phyloP scores from a whole-genome alignment of 2,113 vertebrate species.

The Castor canadensis region DNA sequence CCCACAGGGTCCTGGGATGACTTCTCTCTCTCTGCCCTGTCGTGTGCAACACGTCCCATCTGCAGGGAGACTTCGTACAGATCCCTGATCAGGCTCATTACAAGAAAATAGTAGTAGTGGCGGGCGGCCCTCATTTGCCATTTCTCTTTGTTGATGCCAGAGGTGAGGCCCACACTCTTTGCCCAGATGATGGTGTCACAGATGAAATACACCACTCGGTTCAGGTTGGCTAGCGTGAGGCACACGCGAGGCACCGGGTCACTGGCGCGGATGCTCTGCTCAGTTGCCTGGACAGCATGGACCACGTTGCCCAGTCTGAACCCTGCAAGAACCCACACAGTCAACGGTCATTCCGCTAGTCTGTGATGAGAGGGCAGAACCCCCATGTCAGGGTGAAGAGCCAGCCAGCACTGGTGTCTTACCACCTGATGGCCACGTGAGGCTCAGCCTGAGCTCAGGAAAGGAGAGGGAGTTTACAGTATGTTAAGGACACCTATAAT shows the following conservation, averaged over 20 bases:
- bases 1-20: not conserved
- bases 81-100: slow-evolving; percentile 89
- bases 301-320: slow-evolving; percentile 93
- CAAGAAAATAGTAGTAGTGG: slow-evolving; percentile 90
- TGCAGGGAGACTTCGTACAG: slow-evolving; percentile 87
- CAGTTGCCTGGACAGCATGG: slow-evolving; percentile 90
- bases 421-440: not conserved
- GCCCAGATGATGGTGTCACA: slow-evolving; percentile 94
- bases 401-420: not conserved
- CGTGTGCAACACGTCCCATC: slow-evolving; percentile 80
- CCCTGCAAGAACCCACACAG: slow-evolving; percentile 87
- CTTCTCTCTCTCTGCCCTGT: slow-evolving; percentile 73
- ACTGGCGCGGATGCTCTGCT: slow-evolving; percentile 83
- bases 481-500: not conserved
- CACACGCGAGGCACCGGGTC: slow-evolving; percentile 89
- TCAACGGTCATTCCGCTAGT: not conserved
- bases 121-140: slow-evolving; percentile 89
- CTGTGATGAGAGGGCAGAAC: not conserved
- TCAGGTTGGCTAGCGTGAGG: slow-evolving; percentile 89
- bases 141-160: slow-evolving; percentile 84
- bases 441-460: not conserved
- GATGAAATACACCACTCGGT: slow-evolving; percentile 91
- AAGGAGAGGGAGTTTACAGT: not conserved
- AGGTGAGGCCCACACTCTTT: slow-evolving; percentile 84
- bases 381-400: not conserved